Evolutionary conservation across 2,888 invertebrate species (phyloP).

Genomic region (Tachina fera): DNA sequence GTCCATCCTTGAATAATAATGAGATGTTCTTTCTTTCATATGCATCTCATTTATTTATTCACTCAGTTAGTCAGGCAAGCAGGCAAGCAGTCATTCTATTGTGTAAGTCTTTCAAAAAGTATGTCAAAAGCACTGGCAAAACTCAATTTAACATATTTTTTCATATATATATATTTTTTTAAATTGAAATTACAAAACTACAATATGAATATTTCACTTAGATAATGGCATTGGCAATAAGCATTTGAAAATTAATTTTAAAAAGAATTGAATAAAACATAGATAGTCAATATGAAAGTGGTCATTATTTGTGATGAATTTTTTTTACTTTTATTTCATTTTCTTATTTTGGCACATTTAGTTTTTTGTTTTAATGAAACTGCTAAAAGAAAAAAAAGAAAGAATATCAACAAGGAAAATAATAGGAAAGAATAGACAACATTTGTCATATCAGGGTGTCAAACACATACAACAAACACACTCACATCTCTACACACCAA

Average conservation of each 20-base stretch:
- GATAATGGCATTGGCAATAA: conserved; percentile 55
- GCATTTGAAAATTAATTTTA: conserved; percentile 42
- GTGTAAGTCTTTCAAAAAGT: conserved; percentile 54
- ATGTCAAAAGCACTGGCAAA: conserved; percentile 50
- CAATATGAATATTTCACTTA: conserved; percentile 49
- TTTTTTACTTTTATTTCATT: conserved; percentile 5
- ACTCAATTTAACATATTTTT: conserved; percentile 24
- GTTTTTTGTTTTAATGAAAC: conserved; percentile 44
- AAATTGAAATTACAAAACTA: conserved; percentile 37
- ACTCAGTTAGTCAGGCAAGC: conserved; percentile 37
- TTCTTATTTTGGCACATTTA: conserved; percentile 27
- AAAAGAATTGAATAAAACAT: conserved; percentile 4
- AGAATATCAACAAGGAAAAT: conserved; percentile 16
- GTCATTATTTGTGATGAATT: conserved; percentile 24
- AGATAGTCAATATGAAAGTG: conserved; percentile 26
- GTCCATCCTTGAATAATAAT: conserved; percentile 58
- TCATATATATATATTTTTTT: conserved; percentile 12
- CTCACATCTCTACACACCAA: background rate
- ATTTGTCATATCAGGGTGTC: conserved; percentile 54
- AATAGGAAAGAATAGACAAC: conserved; percentile 34
- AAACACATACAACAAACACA: conserved; percentile 11
- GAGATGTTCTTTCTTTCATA: conserved; percentile 49
- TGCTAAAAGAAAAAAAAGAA: background rate
- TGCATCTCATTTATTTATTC: conserved; percentile 37
- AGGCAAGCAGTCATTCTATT: conserved; percentile 29